Evolutionary conservation across 2,888 invertebrate genomes (phyloP).

Genomic region (Spialia ferax): DNA sequence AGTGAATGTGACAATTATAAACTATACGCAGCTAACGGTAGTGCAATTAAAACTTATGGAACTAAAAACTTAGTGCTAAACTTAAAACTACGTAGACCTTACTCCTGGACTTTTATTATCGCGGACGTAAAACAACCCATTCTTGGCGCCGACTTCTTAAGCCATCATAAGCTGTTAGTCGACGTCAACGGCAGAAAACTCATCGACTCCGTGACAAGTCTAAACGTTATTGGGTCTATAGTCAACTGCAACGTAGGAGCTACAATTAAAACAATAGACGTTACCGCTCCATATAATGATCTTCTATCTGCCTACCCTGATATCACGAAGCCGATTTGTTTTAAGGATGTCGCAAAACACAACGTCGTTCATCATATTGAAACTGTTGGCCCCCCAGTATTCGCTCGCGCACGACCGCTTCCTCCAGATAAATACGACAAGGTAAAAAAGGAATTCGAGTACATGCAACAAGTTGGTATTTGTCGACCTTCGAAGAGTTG

Average conservation of each 20-base stretch:
- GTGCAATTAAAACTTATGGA: constrained; percentile 9
- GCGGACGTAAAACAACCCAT: constrained; percentile 22
- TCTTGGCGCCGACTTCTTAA: constrained; percentile 16
- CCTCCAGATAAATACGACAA: constrained; percentile 1
- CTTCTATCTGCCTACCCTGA: not conserved
- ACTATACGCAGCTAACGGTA: constrained; percentile 15
- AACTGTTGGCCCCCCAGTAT: not conserved
- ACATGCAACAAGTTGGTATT: constrained; percentile 1
- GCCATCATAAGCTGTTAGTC: constrained; percentile 6
- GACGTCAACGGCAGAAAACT: not conserved
- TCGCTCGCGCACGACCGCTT: not conserved
- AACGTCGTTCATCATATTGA: not conserved
- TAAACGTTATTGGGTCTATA: constrained; percentile 7
- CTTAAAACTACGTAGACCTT: constrained; percentile 14
- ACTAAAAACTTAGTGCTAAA: constrained; percentile 2
- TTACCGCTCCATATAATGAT: not conserved
- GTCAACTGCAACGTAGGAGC: not conserved
- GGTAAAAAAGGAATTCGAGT: constrained; percentile 10
- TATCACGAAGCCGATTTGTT: constrained; percentile 15
- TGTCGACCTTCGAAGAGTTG: constrained; percentile 10
- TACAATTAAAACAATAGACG: constrained; percentile 10
- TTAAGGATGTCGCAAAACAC: not conserved
- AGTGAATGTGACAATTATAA: constrained; percentile 3
- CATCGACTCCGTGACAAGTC: not conserved
- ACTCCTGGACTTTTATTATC: constrained; percentile 4